phyloP scores from a whole-genome alignment of 2,888 invertebrate species.

The Eupithecia insigniata region DNA sequence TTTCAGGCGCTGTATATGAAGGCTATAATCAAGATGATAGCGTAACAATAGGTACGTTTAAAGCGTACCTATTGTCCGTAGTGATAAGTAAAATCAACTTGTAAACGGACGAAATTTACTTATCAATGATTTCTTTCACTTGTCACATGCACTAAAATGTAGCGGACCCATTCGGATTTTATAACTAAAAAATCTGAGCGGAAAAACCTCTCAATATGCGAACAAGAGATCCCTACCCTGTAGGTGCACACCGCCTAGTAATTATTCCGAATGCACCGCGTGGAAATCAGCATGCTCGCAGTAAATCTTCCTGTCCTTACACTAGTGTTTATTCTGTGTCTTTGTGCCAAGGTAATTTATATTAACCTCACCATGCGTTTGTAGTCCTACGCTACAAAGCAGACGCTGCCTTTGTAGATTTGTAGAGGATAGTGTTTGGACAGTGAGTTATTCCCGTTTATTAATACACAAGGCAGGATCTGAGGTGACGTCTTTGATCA shows the following conservation, averaged over 20 bases:
- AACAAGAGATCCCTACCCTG: conserved; percentile 30
- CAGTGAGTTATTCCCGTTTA: conserved; percentile 25
- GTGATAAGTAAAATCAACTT: too few species aligned
- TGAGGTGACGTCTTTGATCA: not conserved
- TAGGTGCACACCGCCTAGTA: conserved; percentile 51
- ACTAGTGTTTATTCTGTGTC: conserved; percentile 45
- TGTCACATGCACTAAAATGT: too few species aligned
- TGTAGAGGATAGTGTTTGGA: conserved; percentile 21
- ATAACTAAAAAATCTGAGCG: not conserved
- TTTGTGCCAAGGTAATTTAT: conserved; percentile 49
- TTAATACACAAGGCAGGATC: conserved; percentile 11
- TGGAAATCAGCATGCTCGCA: conserved; percentile 59
- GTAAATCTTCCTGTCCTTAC: conserved; percentile 60
- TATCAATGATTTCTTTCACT: too few species aligned
- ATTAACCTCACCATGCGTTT: conserved; percentile 39
- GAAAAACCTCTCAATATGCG: conserved; percentile 18
- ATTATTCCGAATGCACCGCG: conserved; percentile 68
- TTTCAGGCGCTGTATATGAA: too few species aligned
- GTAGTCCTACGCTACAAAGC: conserved; percentile 30
- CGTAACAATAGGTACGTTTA: too few species aligned
- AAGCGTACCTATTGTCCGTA: too few species aligned
- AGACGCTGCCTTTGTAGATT: conserved; percentile 31
- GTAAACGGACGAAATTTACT: too few species aligned
- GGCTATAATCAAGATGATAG: too few species aligned
- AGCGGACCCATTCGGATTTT: not conserved